Evolutionary conservation across 2,888 invertebrate species (phyloP).

Genomic region (Cheilosia soror): DNA sequence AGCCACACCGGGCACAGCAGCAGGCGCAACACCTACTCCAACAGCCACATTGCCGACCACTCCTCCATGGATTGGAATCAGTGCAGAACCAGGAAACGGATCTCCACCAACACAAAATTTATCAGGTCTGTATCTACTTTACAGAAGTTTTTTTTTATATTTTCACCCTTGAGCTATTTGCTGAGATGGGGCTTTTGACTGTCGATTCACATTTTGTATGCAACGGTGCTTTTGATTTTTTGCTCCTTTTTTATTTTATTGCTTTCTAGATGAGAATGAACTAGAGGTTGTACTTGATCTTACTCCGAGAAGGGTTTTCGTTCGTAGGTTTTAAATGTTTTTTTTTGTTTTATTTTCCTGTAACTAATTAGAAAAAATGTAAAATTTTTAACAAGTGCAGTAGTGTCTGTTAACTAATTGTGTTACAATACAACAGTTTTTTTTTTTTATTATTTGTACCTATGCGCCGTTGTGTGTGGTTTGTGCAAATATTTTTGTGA

Average conservation of each 20-base stretch:
- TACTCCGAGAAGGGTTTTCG: conserved; percentile 71
- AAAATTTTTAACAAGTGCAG: no score
- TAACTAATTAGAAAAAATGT: neutral
- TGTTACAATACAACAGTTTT: no score
- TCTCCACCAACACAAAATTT: conserved; percentile 39
- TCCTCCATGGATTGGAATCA: conserved; percentile 40
- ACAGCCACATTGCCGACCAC: conserved; percentile 60
- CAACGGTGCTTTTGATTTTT: conserved; percentile 7
- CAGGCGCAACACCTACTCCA: conserved; percentile 48
- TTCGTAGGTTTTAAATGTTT: conserved; percentile 75
- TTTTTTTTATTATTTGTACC: no score
- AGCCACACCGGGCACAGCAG: conserved; percentile 11
- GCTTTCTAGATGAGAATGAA: conserved; percentile 74
- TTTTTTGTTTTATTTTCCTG: conserved; percentile 33
- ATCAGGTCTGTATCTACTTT: conserved; percentile 44
- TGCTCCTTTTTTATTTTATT: conserved; percentile 24
- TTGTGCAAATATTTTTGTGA: no score
- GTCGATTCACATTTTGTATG: neutral
- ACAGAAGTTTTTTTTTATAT: neutral
- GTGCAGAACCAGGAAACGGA: conserved; percentile 36
- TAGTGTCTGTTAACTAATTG: no score
- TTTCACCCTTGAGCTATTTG: neutral
- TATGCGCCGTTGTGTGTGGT: no score
- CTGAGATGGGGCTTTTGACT: conserved; percentile 10
- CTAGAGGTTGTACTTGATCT: conserved; percentile 76